These are phyloP conservation scores for Drosophila subquinaria DNA, from an alignment of 2,888 invertebrate species.

Conservation along the genomic window DNA sequence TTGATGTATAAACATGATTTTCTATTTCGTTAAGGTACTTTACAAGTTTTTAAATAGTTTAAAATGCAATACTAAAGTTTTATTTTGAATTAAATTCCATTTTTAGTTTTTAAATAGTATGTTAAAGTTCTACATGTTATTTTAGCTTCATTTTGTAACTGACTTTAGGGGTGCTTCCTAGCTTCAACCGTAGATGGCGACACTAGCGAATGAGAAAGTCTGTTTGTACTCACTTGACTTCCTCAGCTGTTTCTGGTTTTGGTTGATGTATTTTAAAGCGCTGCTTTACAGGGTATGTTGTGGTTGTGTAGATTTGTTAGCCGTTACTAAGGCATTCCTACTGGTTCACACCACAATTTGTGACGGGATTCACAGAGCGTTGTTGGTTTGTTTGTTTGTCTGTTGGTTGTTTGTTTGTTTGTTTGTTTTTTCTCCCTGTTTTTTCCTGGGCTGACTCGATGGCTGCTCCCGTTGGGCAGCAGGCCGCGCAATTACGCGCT, in stretches of 20 bases:
- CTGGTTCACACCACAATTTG: constrained; percentile 78
- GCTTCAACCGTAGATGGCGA: no score
- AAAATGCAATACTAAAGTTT: background rate
- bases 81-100: no score
- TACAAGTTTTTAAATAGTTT: no score
- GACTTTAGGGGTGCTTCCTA: no score
- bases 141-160: no score
- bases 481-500: constrained; percentile 76
- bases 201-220: no score
- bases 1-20: background rate
- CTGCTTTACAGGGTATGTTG: constrained; percentile 27
- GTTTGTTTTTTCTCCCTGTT: background rate
- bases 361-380: constrained; percentile 46
- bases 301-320: background rate
- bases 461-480: constrained; percentile 55
- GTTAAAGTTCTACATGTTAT: no score
- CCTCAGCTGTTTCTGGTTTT: no score
- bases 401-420: constrained; percentile 55
- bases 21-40: background rate
- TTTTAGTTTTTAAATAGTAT: no score
- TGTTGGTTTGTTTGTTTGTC: constrained; percentile 65
- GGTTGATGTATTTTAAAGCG: background rate
- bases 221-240: background rate
- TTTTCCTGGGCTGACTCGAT: background rate
- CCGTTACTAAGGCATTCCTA: constrained; percentile 16